Percentiles rank a stretch among this genome's conserved stretches.
phyloP scores from a whole-genome alignment of 2,888 invertebrate species.

The Hypomecis punctinalis region DNA sequence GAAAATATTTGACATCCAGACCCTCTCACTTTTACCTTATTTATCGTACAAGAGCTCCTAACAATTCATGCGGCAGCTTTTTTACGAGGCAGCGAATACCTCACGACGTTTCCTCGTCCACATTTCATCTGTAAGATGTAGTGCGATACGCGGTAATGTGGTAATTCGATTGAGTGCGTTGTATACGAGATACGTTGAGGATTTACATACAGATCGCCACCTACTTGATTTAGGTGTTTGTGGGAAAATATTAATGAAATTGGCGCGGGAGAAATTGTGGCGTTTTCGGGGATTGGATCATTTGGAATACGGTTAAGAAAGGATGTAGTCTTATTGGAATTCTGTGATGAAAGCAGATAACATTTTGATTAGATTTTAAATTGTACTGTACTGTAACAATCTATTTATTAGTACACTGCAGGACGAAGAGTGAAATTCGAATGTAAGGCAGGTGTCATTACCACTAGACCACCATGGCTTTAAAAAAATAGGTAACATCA shows the following conservation, averaged over 20 bases:
- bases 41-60: slow-evolving; percentile 2
- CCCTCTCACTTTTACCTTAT: background rate
- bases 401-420: too few species aligned
- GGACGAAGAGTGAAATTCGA: too few species aligned
- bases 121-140: slow-evolving; percentile 39
- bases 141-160: slow-evolving; percentile 47
- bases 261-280: slow-evolving; percentile 16
- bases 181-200: slow-evolving; percentile 44
- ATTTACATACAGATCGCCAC: slow-evolving; percentile 53
- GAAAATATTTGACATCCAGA: too few species aligned
- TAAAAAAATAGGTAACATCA: too few species aligned
- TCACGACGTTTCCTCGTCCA: slow-evolving; percentile 36
- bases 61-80: slow-evolving; percentile 13
- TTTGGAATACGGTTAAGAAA: background rate
- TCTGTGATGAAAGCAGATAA: too few species aligned
- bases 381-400: too few species aligned
- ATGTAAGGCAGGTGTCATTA: too few species aligned
- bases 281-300: background rate
- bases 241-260: slow-evolving; percentile 32
- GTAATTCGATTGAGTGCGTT: slow-evolving; percentile 53
- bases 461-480: too few species aligned
- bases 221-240: slow-evolving; percentile 45
- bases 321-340: too few species aligned
- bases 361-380: too few species aligned
- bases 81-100: slow-evolving; percentile 22